A percentile compares a stretch with the other conserved stretches of the same genome.
Evolutionary conservation across 2,888 invertebrate species (phyloP).

Genomic region (Spatulosminthurus flaviceps): DNA sequence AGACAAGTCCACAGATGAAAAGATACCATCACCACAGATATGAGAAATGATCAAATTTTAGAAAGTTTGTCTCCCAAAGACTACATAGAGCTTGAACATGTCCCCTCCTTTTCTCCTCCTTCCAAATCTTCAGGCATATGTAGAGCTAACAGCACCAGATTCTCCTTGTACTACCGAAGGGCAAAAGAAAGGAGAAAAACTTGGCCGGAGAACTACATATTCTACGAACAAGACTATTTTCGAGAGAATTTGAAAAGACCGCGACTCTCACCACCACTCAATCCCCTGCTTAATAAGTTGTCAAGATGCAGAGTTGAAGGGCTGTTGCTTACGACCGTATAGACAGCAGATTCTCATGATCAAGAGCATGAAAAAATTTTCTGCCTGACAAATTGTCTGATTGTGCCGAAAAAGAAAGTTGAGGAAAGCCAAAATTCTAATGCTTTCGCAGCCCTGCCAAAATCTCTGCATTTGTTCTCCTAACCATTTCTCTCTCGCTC

Average conservation of each 20-base stretch:
- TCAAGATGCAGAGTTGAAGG: not conserved
- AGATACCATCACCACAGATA: not conserved
- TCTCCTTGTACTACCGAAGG: no score
- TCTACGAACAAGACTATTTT: no score
- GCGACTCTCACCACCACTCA: no score
- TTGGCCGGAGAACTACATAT: no score
- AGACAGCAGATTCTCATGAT: not conserved
- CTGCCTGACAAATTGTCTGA: constrained; percentile 24
- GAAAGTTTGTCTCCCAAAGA: no score
- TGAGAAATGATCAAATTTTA: constrained; percentile 19
- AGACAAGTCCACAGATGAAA: not conserved
- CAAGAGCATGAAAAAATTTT: constrained; percentile 15
- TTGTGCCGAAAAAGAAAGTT: constrained; percentile 5
- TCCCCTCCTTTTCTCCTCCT: no score
- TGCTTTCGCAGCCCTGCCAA: constrained; percentile 19
- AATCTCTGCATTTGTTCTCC: constrained; percentile 31
- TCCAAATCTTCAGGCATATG: no score
- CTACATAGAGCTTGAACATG: no score
- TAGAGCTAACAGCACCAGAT: no score
- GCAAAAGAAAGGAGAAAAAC: no score
- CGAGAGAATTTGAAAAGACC: no score
- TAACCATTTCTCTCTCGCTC: no score
- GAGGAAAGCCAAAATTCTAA: constrained; percentile 21
- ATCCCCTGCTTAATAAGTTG: not conserved
- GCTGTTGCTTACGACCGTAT: not conserved